Evolutionary conservation across 35 echinoderm and acorn worm species (phyloP).

Genomic region (Amphiura filiformis): DNA sequence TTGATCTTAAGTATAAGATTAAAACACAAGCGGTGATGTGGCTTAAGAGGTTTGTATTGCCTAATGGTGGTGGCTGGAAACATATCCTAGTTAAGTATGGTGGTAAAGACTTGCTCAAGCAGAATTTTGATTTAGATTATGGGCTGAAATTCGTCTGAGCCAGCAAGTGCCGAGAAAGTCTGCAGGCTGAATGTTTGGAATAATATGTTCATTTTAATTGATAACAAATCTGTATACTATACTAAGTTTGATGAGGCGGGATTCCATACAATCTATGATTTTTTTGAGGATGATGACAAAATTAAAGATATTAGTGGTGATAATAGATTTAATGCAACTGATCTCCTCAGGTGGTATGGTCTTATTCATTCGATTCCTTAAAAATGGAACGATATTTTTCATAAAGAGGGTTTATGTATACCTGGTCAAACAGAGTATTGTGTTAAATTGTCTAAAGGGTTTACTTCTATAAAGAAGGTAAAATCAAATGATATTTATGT

Average conservation of each 20-base stretch:
- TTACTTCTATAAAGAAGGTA: not conserved
- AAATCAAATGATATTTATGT: not conserved
- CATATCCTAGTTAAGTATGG: not conserved
- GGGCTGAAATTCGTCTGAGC: not conserved
- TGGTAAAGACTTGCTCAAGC: not conserved
- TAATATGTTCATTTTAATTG: not conserved
- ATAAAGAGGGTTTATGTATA: not conserved
- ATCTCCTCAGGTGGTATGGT: not conserved
- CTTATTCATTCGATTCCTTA: not conserved
- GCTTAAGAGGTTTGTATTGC: not conserved
- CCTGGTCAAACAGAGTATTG: not conserved
- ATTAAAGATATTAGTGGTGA: not conserved
- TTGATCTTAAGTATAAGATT: not conserved
- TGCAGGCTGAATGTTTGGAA: not conserved
- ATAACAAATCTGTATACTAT: not conserved
- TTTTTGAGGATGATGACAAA: not conserved
- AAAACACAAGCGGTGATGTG: not conserved
- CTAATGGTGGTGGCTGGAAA: not conserved
- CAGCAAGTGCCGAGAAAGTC: not conserved
- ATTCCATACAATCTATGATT: not conserved
- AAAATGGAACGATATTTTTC: not conserved
- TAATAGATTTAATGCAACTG: not conserved
- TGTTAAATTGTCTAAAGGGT: not conserved
- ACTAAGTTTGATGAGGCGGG: not conserved
- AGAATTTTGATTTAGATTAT: not conserved